Evolutionary conservation across 2,797 vertebrate species (phyloP), one percentile per base, ranked within the genome.

Genomic region (Meriones psammophilus): DNA sequence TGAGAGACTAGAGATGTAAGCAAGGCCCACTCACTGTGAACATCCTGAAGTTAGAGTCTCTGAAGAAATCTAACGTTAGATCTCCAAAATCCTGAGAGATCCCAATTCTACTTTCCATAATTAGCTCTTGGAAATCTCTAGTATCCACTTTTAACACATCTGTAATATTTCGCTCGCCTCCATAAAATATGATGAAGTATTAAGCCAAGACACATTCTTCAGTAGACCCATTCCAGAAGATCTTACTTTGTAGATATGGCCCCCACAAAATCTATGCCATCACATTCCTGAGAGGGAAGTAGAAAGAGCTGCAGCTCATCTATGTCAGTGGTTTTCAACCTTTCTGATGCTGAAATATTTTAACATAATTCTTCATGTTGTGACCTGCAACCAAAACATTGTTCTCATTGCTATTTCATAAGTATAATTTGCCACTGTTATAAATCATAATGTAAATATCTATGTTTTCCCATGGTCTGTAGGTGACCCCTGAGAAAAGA

Each of bases 201-300:
- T 73, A 94, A 94, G 36, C 20, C 78, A 95, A 94, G 91, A 78
- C 24, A 88, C 14, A 24, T 28, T 54, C 26, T 86, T 87, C 30
- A n/a, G 9, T 39, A 90, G 91, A 88, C 39, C 54, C 77, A 62
- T 64, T 77, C 12, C 36, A 85, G 69, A 88, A 88, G n/a, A n/a
- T 88, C 76, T 96, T 88, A 30, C 69, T 66, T 33, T 95, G 3
- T 69, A 64, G 4, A 46, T 2, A 42, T 1, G 22, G 14, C 22
- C 90, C 56, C 58, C 24, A 8, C 80, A 88, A 91, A 50, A 58
- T 28, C 66, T 81, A 58, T 39, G 13, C 87, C 58, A 76, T 50
- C 20, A 60, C 83, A 83, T 80, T 92, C 69, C 24, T 46, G 58
- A 94, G 64, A 76, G 74, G 39, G 36, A 95, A 88, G n/a, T 0